Evolutionary conservation across 2,888 invertebrate species (phyloP), one percentile per base, ranked within the genome.

Genomic region (Drosophila cognata): DNA sequence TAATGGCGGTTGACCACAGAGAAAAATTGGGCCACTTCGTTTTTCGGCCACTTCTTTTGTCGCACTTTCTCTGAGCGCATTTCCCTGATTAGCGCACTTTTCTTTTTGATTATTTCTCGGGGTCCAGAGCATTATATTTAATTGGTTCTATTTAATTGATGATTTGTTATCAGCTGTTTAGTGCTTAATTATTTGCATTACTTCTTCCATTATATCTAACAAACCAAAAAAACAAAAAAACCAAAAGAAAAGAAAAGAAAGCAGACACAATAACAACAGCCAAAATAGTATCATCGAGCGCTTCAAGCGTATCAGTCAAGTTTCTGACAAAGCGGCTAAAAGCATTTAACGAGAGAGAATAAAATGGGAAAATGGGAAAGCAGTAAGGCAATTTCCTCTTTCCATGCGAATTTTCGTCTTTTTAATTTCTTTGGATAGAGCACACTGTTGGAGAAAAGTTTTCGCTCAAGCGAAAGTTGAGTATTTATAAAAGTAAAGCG

Each of bases 1-100:
- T 88, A 88, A 88, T 88, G 84, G 78, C 81, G 84, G 84, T 82
- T 84, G 84, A 84, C 87, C 84, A 82, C 87, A 87, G 84, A 82
- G 84, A 88, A 79, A 88, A 87, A 87, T 87, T 64, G 87, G 79
- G 73, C 77, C 84, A 79, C 87, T 82, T 84, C 69, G 75, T 82
- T 73, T 80, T 68, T 66, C 63, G 68, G 73, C 62, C 76, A 66
- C 56, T 71, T 71, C 62, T 64, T 69, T 70, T 79, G 65, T 81
- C 72, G 64, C 72, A 69, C 60, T 79, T 79, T 53, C 53, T 36
- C 55, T 21, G 43, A 33, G 59, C 68, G 55, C 74, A 71, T 77
- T 81, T 72, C 58, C 56, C 58, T 69, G 82, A 80, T 82, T 79
- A 81, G 72, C 77, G 58, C 69, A 71, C 68, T 75, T 71, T 79